Percentiles rank a stretch among this genome's conserved stretches.
Conservation (phyloP, 2,888 invertebrate genomes). For the Furcula furcula region DNA sequence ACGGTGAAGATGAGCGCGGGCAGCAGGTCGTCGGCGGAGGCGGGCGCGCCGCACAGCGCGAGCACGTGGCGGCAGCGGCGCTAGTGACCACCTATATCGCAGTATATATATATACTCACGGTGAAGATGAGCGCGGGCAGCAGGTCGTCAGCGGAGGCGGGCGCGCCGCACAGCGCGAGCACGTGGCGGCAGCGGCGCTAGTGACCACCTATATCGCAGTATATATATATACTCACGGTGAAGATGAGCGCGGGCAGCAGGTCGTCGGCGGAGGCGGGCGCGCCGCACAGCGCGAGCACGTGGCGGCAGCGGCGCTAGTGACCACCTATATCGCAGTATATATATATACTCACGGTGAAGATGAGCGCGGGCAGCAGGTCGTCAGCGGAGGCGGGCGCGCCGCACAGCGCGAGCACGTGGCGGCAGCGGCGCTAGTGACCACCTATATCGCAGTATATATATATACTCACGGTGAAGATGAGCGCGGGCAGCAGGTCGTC, state of each 20-base stretch:
- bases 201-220: constrained; percentile 94
- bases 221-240: constrained; percentile 76
- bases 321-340: constrained; percentile 91
- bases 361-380: constrained; percentile 98
- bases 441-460: constrained; percentile 88
- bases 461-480: constrained; percentile 89
- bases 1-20: constrained; percentile 98
- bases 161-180: constrained; percentile 89
- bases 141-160: constrained; percentile 98
- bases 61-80: constrained; percentile 96
- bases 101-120: constrained; percentile 64
- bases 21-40: constrained; percentile 98
- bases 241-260: constrained; percentile 98
- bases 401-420: constrained; percentile 92
- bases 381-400: constrained; percentile 95
- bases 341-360: constrained; percentile 84
- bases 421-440: constrained; percentile 96
- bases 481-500: constrained; percentile 99
- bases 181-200: constrained; percentile 96
- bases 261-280: constrained; percentile 97
- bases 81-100: constrained; percentile 95
- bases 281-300: constrained; percentile 92
- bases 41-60: constrained; percentile 88
- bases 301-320: constrained; percentile 95
- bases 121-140: constrained; percentile 98